Base-by-base conservation (phyloP, 2,113 vertebrate genomes). In the Thalassoma bifasciatum region DNA sequence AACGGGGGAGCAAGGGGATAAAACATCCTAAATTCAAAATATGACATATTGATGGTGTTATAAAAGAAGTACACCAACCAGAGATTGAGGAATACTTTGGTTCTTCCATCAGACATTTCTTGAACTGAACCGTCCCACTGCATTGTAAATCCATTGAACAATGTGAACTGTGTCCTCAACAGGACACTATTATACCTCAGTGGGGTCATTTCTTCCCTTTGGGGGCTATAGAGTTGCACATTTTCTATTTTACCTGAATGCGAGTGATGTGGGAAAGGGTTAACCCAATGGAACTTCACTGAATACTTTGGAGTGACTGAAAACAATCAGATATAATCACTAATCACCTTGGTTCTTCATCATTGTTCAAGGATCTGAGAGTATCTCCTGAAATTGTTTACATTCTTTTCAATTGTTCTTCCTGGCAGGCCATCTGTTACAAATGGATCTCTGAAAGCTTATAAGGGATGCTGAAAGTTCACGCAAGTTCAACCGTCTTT, bases 141-240 rank as follows among this genome's bases (percentile, higher is more conserved):
- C 64, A 80, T 68, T 66, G 76, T 77, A 57, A 79, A 77, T 52
- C 71, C 74, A 54, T 66, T 89, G 84, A 86, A 90, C 85, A 92
- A 93, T 88, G 85, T 79, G 72, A 78, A 88, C 84, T 83, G 76
- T 93, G 92, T 92, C 82, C 86, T 81, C 81, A 82, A 90, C 75
- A 93, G 86, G 84, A 90, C 82, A 37, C 74, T 78, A 90, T 91
- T 92, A 88, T 93, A 68, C 57, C 78, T 81, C 49, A 12, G 47
- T 61, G 80, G 83, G 86, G 81, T 79, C 56, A 70, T 57, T 83
- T 63, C 70, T 83, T 77, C 30, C 81, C 85, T 85, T 14, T 11
- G 89, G 91, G 88, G 86, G 88, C 75, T 91, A 88, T 92, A 89
- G 80, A 81, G 85, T 89, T 91, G 72, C 91, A 88, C 84, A 68